Base-by-base conservation (phyloP, 2,113 vertebrate species). In the Dipodomys stephensi region DNA sequence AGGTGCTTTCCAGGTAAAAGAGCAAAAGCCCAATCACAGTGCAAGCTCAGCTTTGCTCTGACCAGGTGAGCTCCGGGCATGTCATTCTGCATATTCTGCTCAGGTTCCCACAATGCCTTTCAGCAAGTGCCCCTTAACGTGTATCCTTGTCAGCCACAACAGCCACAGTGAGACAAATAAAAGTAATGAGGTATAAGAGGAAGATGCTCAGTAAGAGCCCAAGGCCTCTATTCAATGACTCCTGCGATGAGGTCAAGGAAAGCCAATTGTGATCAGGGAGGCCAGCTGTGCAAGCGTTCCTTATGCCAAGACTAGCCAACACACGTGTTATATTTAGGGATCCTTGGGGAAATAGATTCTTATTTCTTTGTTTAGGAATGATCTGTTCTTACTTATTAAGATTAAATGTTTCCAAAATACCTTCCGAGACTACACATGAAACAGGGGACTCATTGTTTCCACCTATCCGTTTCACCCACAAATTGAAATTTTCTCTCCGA, bases 391-490 rank as follows among this genome's bases (percentile, higher is more conserved):
- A 46, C 73, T 93, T 92, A 28, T 96, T 85, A 72, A 94, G 96
- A 87, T 77, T 4, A 86, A 15, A 30, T 57, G 30, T 35, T 19
- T 64, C 64, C 57, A 18, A 19, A 39, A 67, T 76, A 28, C 4
- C 68, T 90, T 85, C 53, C 11, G 2, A 92, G 95, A 95, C 69
- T 71, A 85, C 49, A 69, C 19, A n/a, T 25, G 6, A 68, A 81
- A 96, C 96, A 96, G 69, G 23, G 46, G 85, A 93, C 15, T 86
- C 27, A 23, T 83, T 23, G 22, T 1, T 97, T 91, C 87, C 23
- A 91, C 32, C 80, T 46, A 57, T 57, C 35, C 80, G 72, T 16
- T 35, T 32, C 32, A 49, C 83, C 79, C 8, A 16, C 62, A 69
- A 87, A 86, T 53, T 30, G 46, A 76, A 6, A 83, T 23, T 2